Evolutionary conservation across 2,888 invertebrate species (phyloP).

Genomic region (Oscheius onirici): DNA sequence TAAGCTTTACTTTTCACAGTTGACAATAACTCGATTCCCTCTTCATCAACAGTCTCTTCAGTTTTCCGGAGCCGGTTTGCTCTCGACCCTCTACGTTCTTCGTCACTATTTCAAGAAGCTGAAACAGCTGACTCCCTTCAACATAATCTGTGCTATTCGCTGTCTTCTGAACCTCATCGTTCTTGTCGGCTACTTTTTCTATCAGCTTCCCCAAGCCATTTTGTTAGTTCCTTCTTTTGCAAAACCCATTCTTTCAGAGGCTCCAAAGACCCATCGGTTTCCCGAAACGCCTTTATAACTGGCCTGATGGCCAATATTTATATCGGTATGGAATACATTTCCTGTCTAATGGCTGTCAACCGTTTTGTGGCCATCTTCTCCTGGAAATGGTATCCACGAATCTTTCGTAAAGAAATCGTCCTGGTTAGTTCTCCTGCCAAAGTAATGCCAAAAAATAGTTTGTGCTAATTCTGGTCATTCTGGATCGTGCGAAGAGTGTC

Average conservation of each 20-base stretch:
- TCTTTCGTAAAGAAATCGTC: neutral
- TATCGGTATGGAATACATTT: neutral
- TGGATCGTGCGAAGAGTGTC: too few relatives aligned
- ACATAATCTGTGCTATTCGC: neutral
- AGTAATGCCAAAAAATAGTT: too few relatives aligned
- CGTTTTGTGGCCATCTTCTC: neutral
- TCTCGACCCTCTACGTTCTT: too few relatives aligned
- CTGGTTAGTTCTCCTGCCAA: neutral
- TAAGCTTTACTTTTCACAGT: too few relatives aligned
- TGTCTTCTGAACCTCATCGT: neutral
- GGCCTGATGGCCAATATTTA: neutral
- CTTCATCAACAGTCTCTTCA: too few relatives aligned
- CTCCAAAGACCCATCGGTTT: neutral
- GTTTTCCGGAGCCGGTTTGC: too few relatives aligned
- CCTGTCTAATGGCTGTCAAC: neutral
- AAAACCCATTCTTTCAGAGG: neutral
- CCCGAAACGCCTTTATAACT: neutral
- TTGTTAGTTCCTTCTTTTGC: neutral
- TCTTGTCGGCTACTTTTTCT: neutral
- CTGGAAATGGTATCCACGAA: neutral
- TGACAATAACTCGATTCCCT: too few relatives aligned
- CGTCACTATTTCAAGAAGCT: neutral
- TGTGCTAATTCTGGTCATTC: too few relatives aligned
- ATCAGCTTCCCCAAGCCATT: neutral
- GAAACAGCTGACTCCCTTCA: neutral